Evolutionary conservation across 1,140 invertebrate genomes (phyloP).

Genomic region (Ceratitis capitata): DNA sequence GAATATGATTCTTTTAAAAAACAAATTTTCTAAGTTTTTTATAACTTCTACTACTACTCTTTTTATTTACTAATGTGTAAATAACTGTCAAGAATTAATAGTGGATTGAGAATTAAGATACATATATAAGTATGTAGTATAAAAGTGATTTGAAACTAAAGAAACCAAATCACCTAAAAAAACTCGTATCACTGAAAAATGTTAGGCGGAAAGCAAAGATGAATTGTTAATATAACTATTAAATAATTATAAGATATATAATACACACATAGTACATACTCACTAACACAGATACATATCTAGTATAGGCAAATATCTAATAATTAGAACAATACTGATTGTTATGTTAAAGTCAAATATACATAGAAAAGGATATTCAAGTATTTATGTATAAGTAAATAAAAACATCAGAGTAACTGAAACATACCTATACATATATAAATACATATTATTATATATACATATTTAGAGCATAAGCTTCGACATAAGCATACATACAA

Average conservation of each 20-base stretch:
- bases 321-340: neutral
- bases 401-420: neutral
- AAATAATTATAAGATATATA: neutral
- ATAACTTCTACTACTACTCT: too few species aligned
- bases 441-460: neutral
- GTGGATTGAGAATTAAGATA: neutral
- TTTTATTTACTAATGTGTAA: too few species aligned
- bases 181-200: too few species aligned
- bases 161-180: too few species aligned
- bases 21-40: neutral
- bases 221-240: neutral
- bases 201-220: too few species aligned
- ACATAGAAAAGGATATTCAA: neutral
- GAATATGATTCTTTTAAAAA: neutral
- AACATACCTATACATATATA: neutral
- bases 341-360: neutral
- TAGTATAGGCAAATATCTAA: neutral
- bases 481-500: neutral
- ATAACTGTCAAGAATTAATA: neutral
- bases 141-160: too few species aligned
- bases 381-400: neutral
- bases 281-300: neutral
- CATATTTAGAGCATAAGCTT: neutral
- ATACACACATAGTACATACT: neutral
- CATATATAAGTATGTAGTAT: neutral